These are phyloP conservation scores for Balanococcus diminutus DNA, from an alignment of 2,888 invertebrate species.

Conservation along the genomic window DNA sequence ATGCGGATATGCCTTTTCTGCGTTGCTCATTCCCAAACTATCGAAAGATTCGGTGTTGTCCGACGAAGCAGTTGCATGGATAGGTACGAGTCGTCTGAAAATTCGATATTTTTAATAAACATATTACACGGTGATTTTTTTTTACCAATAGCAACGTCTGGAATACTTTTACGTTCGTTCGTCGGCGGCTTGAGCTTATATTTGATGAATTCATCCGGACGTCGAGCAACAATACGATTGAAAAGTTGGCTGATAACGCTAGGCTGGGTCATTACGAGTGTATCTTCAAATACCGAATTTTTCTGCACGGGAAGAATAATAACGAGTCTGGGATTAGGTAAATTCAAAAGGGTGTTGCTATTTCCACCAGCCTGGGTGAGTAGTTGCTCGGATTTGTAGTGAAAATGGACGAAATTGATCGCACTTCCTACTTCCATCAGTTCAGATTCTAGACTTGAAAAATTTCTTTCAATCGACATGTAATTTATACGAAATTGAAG, in stretches of 20 bases:
- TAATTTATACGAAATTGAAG: too few species aligned
- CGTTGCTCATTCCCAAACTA: neutral
- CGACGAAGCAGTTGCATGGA: neutral
- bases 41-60: neutral
- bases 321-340: slow-evolving; percentile 7
- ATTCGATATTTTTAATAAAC: neutral
- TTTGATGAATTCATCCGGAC: neutral
- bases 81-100: neutral
- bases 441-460: too few species aligned
- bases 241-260: neutral
- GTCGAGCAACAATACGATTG: neutral
- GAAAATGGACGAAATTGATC: too few species aligned
- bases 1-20: slow-evolving; percentile 4
- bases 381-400: too few species aligned
- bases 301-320: neutral
- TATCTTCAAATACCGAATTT: neutral
- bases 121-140: neutral
- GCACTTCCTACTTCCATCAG: too few species aligned
- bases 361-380: too few species aligned
- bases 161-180: neutral
- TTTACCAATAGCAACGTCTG: slow-evolving; percentile 1
- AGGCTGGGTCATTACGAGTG: neutral
- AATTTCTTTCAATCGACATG: too few species aligned
- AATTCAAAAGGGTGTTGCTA: too few species aligned
- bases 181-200: neutral